A percentile compares a stretch with the other conserved stretches of the same genome.
Evolutionary conservation across 2,888 invertebrate genomes (phyloP).

Genomic region (Rotaria sp.): DNA sequence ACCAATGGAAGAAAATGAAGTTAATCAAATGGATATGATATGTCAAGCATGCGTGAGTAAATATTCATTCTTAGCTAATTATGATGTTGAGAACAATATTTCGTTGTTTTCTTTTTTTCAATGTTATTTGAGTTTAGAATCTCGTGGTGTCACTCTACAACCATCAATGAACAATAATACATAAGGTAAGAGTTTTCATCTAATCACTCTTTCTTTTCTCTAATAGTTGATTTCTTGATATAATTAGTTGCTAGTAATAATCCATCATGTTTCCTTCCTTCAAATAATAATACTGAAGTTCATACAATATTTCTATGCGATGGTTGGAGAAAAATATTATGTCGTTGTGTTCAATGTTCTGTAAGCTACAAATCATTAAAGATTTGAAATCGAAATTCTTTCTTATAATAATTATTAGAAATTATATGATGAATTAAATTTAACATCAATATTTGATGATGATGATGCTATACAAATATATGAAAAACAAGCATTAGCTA

Average conservation of each 20-base stretch:
- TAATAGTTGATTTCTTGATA: too few relatives aligned
- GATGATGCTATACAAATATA: constrained; percentile 36
- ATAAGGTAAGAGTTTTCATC: too few relatives aligned
- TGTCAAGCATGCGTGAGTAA: constrained; percentile 32
- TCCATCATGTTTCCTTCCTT: neutral
- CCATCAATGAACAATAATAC: neutral
- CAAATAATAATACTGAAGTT: neutral
- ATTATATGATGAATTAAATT: constrained; percentile 17
- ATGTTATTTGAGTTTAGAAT: neutral
- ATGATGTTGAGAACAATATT: constrained; percentile 19
- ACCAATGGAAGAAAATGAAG: constrained; percentile 21
- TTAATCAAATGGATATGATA: constrained; percentile 32
- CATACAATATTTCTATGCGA: constrained; percentile 27
- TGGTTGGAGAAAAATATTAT: constrained; percentile 33
- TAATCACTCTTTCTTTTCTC: too few relatives aligned
- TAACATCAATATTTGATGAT: constrained; percentile 10
- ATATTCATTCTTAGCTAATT: constrained; percentile 28
- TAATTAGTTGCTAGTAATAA: neutral
- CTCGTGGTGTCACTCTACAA: neutral
- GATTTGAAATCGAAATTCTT: neutral
- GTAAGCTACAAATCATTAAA: neutral
- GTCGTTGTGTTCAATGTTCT: constrained; percentile 32
- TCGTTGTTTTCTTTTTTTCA: neutral
- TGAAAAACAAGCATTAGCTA: constrained; percentile 27
- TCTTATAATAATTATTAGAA: neutral